Evolutionary conservation across 2,113 vertebrate species (phyloP), one percentile per base, ranked within the genome.

Genomic region (Tauraco erythrolophus): DNA sequence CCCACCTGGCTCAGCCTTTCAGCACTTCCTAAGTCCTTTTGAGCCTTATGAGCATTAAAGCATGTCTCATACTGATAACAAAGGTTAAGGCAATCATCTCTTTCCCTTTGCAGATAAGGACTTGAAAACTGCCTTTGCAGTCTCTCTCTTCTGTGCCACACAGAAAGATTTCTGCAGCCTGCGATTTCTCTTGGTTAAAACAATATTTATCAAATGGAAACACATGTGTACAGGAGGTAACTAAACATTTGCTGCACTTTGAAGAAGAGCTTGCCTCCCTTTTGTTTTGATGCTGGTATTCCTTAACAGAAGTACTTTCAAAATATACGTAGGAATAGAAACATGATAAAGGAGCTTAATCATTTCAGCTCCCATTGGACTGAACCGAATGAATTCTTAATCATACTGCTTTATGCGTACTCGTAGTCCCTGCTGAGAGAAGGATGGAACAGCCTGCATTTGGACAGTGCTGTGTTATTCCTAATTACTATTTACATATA

Each of bases 71-170:
- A 48, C 88, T 87, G 97, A 93, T 96, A 95, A 93, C 76, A 95
- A 92, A 96, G 89, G 91, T 94, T 95, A 84, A 95, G 33, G 95
- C 87, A 97, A 97, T 96, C 88, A 93, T 94, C 93, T 93, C 92
- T 72, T 97, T 94, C 45, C 62, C 28, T 97, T 93, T 96, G 80
- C 66, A 96, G 97, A 97, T 96, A 97, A 97, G 82, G 94, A 94
- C 87, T 84, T 91, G 82, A 85, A 95, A 95, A 95, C 65, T 96
- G 82, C 77, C 87, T 97, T 96, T 92, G 70, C 80, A 91, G 94
- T 46, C 41, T 83, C 75, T 61, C 90, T 92, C 60, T 62, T 86
- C 58, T 41, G 45, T 19, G 25, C 70, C 5, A 11, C 51, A 87
- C 58, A 70, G 66, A 91, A 71, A 83, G 83, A 74, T 76, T 97